Base-by-base conservation (phyloP, 2,797 vertebrate species). In the Amblyopsis hoosieri region DNA sequence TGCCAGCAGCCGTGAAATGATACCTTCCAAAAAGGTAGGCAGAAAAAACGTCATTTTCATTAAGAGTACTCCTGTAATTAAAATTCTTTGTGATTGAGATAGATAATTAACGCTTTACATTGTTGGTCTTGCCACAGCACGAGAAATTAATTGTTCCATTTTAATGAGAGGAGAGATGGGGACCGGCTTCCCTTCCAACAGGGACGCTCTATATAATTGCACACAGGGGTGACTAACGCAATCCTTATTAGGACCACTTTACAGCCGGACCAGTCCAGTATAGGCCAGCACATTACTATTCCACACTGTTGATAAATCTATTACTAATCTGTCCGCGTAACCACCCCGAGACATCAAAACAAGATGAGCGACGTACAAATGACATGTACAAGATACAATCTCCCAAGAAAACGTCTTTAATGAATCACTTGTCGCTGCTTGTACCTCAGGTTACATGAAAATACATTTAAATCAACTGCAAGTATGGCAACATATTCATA, bases 41-140 rank as follows among this genome's bases (percentile, higher is more conserved):
- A 92, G 93, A 94, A 93, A 29, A 93, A 92, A 93, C 93, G 94
- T 95, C 89, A 95, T 95, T 97, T 95, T 95, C 95, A 96, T 95
- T 94, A 96, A 92, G 94, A 93, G 93, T 90, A 87, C 93, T 93
- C 91, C 91, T 93, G 92, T 94, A 94, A 94, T 95, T 94, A 92
- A 91, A 94, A 96, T 95, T 96, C 93, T 95, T 94, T 95, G 94
- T 93, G 92, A 92, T 91, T 92, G 94, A 93, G 92, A 92, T 92
- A 93, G 93, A 95, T 97, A 97, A 97, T 96, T 95, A 97, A 95
- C 92, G 94, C 94, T 94, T 95, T 96, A 95, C 95, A 95, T 93
- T 95, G 95, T 93, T 93, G 92, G 93, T 94, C 92, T 94, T 94
- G 93, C 94, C 81, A 90, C 92, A 84, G 89, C 90, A 84, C 93